Evolutionary conservation across 2,113 vertebrate genomes (phyloP).

Genomic region (Hystrix cristata): DNA sequence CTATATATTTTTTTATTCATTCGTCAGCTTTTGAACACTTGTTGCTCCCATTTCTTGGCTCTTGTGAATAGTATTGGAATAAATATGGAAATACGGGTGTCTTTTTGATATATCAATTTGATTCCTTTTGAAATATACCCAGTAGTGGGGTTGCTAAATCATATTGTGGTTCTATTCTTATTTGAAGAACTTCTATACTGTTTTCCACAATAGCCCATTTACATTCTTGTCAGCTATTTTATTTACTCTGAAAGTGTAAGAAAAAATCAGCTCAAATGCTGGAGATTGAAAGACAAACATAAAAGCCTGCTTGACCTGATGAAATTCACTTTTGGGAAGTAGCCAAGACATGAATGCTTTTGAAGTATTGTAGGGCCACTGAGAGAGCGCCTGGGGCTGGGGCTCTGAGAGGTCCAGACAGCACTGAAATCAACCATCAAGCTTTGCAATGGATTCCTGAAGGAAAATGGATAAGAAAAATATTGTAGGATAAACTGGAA

Average conservation of each 20-base stretch:
- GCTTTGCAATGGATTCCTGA: neutral
- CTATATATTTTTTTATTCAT: neutral
- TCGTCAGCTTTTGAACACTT: neutral
- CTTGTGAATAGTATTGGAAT: neutral
- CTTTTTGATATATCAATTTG: neutral
- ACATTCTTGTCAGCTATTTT: neutral
- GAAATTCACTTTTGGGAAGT: neutral
- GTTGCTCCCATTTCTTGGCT: neutral
- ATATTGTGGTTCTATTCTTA: too few species aligned
- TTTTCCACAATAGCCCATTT: neutral
- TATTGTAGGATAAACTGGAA: neutral
- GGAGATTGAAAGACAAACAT: neutral
- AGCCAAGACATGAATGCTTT: neutral
- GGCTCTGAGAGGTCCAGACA: neutral
- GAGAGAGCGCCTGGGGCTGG: rapidly evolving
- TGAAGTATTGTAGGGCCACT: rapidly evolving
- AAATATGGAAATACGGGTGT: neutral
- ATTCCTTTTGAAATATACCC: neutral
- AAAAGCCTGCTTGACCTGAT: neutral
- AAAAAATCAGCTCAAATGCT: neutral
- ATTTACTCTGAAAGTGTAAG: neutral
- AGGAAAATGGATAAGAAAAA: neutral
- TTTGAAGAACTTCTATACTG: neutral
- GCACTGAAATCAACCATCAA: rapidly evolving
- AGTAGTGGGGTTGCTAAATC: neutral